These are phyloP conservation scores for Carterocephalus palaemon DNA, from an alignment of 2,888 invertebrate genomes.

Conservation along the genomic window DNA sequence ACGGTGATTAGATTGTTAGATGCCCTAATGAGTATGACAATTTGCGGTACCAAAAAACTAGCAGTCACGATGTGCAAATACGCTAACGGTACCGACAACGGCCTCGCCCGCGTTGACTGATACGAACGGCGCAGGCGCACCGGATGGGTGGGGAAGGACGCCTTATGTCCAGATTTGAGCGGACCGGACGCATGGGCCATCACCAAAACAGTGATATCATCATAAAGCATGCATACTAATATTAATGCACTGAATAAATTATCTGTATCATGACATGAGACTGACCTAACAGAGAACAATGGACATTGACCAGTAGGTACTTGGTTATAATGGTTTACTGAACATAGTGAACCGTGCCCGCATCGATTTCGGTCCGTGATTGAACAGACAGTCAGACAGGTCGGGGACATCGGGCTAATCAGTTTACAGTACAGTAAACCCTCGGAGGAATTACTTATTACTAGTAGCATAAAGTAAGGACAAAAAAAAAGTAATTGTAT, in stretches of 20 bases:
- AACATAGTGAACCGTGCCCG: slow-evolving; percentile 10
- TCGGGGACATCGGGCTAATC: slow-evolving; percentile 16
- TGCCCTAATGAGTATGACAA: slow-evolving; percentile 31
- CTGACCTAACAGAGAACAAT: slow-evolving; percentile 22
- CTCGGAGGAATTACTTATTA: background rate
- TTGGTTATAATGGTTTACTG: slow-evolving; percentile 10
- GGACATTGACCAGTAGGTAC: slow-evolving; percentile 14
- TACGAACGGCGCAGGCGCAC: slow-evolving; percentile 36
- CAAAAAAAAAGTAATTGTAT: too few relatives aligned
- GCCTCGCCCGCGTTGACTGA: slow-evolving; percentile 39
- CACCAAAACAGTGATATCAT: slow-evolving; percentile 57
- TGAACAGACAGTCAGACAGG: slow-evolving; percentile 9
- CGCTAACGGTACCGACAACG: slow-evolving; percentile 49
- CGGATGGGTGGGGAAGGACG: slow-evolving; percentile 48
- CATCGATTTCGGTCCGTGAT: slow-evolving; percentile 14
- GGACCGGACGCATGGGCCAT: slow-evolving; percentile 45
- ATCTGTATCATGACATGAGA: slow-evolving; percentile 20
- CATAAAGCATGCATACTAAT: slow-evolving; percentile 32
- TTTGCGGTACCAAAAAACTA: slow-evolving; percentile 31
- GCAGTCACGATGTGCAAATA: slow-evolving; percentile 54
- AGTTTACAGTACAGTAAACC: slow-evolving; percentile 13
- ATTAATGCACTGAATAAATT: slow-evolving; percentile 32
- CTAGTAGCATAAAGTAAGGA: background rate
- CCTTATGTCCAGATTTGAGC: slow-evolving; percentile 37
- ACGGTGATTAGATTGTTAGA: slow-evolving; percentile 27